Conservation (phyloP, 2,113 vertebrate species). For the Pygoscelis antarcticus region DNA sequence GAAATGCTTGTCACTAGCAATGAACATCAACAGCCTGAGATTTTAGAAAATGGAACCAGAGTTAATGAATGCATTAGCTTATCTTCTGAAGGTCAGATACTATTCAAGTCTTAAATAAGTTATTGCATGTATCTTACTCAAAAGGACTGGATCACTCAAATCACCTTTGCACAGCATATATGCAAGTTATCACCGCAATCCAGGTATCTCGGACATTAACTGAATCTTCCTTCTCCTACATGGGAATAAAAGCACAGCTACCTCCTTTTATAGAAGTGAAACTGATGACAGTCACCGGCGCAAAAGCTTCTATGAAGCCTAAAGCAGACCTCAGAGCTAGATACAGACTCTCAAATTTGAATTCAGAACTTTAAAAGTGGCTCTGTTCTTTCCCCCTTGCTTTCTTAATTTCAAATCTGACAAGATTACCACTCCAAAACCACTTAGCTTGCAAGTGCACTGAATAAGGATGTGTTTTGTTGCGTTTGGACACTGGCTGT, state of each 20-base stretch:
- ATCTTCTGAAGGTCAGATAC: neutral
- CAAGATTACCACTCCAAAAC: neutral
- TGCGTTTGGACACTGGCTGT: neutral
- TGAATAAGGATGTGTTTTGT: neutral
- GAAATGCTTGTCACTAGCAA: neutral
- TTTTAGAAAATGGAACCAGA: neutral
- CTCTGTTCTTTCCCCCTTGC: neutral
- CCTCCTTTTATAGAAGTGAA: neutral
- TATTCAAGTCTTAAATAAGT: neutral
- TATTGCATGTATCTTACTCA: neutral
- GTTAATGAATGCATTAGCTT: neutral
- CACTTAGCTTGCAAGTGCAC: neutral
- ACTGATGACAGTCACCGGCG: neutral
- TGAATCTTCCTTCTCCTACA: neutral
- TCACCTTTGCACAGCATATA: neutral
- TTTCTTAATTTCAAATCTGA: neutral
- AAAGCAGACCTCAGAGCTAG: neutral
- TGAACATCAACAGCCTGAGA: neutral
- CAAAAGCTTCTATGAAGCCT: neutral
- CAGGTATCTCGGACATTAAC: neutral
- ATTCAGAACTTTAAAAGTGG: neutral
- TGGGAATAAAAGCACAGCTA: neutral
- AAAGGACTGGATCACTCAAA: neutral
- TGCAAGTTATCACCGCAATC: neutral
- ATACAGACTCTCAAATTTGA: neutral